Conservation (phyloP, 2,888 invertebrate genomes). For the Adela reaumurella region DNA sequence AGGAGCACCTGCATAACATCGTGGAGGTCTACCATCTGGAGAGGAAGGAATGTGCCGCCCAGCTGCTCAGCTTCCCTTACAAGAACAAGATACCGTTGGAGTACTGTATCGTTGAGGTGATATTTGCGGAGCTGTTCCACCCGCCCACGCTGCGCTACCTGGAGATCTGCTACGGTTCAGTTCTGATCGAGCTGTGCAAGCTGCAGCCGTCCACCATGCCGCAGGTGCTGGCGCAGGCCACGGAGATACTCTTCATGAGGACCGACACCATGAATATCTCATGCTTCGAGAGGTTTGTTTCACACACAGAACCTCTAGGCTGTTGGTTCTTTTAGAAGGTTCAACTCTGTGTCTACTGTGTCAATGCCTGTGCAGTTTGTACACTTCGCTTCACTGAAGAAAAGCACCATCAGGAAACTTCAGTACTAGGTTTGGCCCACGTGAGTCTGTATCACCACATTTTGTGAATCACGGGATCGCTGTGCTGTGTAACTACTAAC, state of each 20-base stretch:
- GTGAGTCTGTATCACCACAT: too few relatives aligned
- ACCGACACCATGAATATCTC: conserved; percentile 96
- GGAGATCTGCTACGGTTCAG: conserved; percentile 92
- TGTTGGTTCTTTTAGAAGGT: too few relatives aligned
- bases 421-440: too few relatives aligned
- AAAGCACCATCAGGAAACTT: too few relatives aligned
- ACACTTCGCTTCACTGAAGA: too few relatives aligned
- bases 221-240: conserved; percentile 95
- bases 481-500: too few relatives aligned
- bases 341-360: too few relatives aligned
- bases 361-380: too few relatives aligned
- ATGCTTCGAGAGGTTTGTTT: conserved; percentile 81
- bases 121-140: conserved; percentile 91
- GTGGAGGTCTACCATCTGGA: conserved; percentile 84
- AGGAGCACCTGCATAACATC: conserved; percentile 94
- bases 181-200: conserved; percentile 95
- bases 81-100: conserved; percentile 93
- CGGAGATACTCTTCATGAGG: conserved; percentile 93
- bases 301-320: too few relatives aligned
- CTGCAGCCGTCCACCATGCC: conserved; percentile 96
- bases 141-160: conserved; percentile 85
- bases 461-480: too few relatives aligned
- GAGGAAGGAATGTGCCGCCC: conserved; percentile 92
- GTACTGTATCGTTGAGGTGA: conserved; percentile 94
- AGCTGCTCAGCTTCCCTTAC: conserved; percentile 87